These are phyloP conservation scores for Melierax canorus DNA, from an alignment of 2,113 vertebrate species.

Conservation along the genomic window DNA sequence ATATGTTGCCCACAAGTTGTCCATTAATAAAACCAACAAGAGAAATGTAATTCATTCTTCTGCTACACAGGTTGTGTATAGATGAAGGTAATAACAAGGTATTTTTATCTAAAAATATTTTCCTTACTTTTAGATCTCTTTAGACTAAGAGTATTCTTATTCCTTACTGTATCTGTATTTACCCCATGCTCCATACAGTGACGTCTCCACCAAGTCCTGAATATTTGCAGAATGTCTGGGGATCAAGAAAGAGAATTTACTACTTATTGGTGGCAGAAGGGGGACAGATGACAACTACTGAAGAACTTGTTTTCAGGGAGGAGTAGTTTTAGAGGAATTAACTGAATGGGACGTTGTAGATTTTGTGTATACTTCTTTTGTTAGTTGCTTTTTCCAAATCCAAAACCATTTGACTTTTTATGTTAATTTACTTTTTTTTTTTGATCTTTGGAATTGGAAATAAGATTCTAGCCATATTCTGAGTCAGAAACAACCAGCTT, in stretches of 20 bases:
- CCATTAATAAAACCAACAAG: background rate
- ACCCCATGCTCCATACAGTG: rapidly evolving
- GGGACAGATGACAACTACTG: background rate
- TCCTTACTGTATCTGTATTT: background rate
- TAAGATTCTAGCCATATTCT: background rate
- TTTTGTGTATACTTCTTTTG: background rate
- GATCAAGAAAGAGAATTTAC: background rate
- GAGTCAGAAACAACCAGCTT: background rate
- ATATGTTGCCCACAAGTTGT: background rate
- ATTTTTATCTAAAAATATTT: background rate
- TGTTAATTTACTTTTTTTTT: background rate
- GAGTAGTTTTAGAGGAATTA: background rate
- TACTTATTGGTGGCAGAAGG: background rate
- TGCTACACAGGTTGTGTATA: background rate
- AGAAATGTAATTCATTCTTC: background rate
- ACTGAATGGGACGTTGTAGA: background rate
- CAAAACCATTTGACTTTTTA: background rate
- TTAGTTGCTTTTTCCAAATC: background rate
- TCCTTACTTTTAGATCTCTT: background rate
- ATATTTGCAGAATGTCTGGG: background rate
- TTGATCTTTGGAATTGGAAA: background rate
- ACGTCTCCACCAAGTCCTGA: background rate
- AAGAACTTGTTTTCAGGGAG: background rate
- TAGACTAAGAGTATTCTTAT: background rate
- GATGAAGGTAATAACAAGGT: background rate